Evolutionary conservation across 2,113 vertebrate genomes (phyloP).

Genomic region (Paradisaea rubra): DNA sequence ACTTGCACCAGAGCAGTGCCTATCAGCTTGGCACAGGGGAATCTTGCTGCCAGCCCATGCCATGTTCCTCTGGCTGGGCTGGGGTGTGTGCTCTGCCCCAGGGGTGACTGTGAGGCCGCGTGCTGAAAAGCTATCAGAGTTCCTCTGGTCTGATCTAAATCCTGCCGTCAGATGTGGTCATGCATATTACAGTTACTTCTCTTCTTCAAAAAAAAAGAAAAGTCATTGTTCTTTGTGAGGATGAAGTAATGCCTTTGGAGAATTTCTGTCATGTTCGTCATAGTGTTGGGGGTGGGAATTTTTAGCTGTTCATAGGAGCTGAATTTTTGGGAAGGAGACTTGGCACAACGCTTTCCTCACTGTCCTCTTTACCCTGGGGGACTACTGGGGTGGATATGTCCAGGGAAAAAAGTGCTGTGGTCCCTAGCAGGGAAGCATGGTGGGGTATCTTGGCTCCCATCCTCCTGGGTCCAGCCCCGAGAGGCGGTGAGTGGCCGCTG

Average conservation of each 20-base stretch:
- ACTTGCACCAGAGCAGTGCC: neutral
- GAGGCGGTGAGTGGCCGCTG: rapidly evolving
- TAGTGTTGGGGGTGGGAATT: neutral
- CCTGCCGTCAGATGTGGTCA: neutral
- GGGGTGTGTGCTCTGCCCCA: neutral
- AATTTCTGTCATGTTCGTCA: neutral
- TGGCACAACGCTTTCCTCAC: neutral
- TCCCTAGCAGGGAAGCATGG: neutral
- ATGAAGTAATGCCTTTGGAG: slow-evolving; percentile 9
- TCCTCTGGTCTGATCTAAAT: neutral
- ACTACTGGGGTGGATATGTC: neutral
- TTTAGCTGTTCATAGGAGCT: neutral
- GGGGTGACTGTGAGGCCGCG: rapidly evolving
- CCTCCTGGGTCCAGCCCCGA: rapidly evolving
- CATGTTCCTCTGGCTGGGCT: neutral
- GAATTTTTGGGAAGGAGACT: neutral
- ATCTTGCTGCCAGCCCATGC: neutral
- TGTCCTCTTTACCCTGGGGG: neutral
- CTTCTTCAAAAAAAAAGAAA: neutral
- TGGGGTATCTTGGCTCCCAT: neutral
- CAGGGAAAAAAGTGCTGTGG: neutral
- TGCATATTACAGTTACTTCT: neutral
- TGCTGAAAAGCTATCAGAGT: neutral
- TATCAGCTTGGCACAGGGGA: neutral
- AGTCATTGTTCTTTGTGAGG: neutral